Conservation (phyloP, 2,797 vertebrate species). For the Cottoperca gobio region DNA sequence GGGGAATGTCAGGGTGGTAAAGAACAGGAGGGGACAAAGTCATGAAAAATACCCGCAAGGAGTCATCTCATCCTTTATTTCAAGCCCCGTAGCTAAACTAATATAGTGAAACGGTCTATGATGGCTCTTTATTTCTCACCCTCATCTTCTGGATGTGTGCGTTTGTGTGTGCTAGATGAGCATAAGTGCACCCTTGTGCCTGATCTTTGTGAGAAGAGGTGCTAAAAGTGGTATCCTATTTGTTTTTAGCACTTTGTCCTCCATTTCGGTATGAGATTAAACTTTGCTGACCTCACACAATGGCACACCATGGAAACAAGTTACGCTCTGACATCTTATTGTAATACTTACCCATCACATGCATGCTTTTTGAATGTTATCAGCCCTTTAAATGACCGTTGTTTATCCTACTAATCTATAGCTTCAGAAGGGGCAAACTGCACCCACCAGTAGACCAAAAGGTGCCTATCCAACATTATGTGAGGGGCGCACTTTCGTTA, state of each 20-base stretch:
- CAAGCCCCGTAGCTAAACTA: conserved; percentile 63
- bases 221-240: conserved; percentile 29
- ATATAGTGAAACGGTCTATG: conserved; percentile 61
- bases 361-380: too few relatives aligned
- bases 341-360: neutral
- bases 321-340: neutral
- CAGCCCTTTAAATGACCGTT: too few relatives aligned
- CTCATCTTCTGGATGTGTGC: conserved; percentile 42
- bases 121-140: conserved; percentile 47
- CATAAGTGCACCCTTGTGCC: conserved; percentile 34
- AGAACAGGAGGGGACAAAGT: conserved; percentile 62
- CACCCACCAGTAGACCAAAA: too few relatives aligned
- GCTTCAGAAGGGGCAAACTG: too few relatives aligned
- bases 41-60: conserved; percentile 68
- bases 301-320: neutral
- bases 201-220: conserved; percentile 33
- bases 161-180: conserved; percentile 4
- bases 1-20: conserved; percentile 44
- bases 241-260: conserved; percentile 23
- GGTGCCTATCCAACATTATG: too few relatives aligned
- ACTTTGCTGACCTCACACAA: conserved; percentile 20
- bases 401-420: too few relatives aligned
- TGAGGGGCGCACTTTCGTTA: too few relatives aligned
- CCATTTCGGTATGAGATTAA: conserved; percentile 10
- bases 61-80: conserved; percentile 63